phyloP scores from a whole-genome alignment of 1,140 invertebrate species.

The Hermetia illucens region DNA sequence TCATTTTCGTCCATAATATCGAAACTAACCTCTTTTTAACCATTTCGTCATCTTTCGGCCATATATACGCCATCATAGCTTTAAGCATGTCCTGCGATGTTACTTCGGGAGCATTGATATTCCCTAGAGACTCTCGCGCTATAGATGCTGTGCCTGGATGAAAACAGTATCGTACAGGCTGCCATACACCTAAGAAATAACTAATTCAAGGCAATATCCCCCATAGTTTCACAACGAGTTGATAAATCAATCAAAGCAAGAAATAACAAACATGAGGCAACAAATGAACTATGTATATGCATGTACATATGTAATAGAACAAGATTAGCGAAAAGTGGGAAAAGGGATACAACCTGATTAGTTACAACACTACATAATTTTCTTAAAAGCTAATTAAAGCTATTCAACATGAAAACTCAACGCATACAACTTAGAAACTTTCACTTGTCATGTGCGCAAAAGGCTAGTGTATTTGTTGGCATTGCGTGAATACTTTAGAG shows the following conservation, averaged over 20 bases:
- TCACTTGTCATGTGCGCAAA: too few species aligned
- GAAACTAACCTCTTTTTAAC: slow-evolving; percentile 18
- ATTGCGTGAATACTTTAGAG: not conserved
- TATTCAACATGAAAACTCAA: too few species aligned
- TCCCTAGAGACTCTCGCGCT: slow-evolving; percentile 38
- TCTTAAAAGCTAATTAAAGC: too few species aligned
- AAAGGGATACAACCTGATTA: too few species aligned
- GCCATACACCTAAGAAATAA: slow-evolving; percentile 20
- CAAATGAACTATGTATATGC: too few species aligned
- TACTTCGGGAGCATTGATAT: slow-evolving; percentile 46
- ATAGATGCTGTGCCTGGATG: slow-evolving; percentile 70
- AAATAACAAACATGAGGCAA: too few species aligned
- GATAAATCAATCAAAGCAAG: too few species aligned
- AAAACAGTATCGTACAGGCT: slow-evolving; percentile 57
- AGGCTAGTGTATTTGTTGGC: not conserved
- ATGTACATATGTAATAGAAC: too few species aligned
- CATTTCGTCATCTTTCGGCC: slow-evolving; percentile 62
- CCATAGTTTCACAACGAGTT: slow-evolving; percentile 27
- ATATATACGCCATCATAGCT: slow-evolving; percentile 84
- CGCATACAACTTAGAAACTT: too few species aligned
- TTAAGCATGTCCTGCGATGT: slow-evolving; percentile 67
- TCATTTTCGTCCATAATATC: slow-evolving; percentile 5
- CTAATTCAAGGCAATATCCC: slow-evolving; percentile 23
- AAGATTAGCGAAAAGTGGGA: too few species aligned
- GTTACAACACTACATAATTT: too few species aligned